Evolutionary conservation across 2,888 invertebrate species (phyloP).

Genomic region (Sphaerophoria taeniata): DNA sequence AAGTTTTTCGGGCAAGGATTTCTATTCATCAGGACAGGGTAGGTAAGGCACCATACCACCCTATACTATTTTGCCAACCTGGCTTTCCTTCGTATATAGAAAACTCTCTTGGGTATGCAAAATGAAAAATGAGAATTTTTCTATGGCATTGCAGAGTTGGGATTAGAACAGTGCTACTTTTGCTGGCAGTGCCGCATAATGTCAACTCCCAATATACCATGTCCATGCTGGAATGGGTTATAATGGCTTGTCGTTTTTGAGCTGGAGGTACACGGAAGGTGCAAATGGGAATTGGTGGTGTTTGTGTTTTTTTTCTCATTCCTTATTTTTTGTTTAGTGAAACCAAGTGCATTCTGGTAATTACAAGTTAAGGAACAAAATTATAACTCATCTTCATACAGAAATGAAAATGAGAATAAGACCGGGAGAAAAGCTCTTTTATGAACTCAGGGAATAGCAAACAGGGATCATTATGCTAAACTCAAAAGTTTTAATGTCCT

Average conservation of each 20-base stretch:
- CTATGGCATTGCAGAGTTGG: constrained; percentile 58
- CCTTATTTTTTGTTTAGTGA: constrained; percentile 15
- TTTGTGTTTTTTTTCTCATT: constrained; percentile 8
- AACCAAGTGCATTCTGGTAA: constrained; percentile 52
- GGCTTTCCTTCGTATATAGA: neutral
- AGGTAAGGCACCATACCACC: constrained; percentile 17
- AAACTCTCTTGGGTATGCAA: constrained; percentile 20
- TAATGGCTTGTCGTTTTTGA: constrained; percentile 3
- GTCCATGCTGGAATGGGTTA: constrained; percentile 11
- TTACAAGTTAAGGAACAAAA: constrained; percentile 51
- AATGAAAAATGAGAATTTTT: constrained; percentile 61
- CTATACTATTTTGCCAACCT: constrained; percentile 2
- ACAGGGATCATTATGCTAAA: constrained; percentile 30
- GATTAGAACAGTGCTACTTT: constrained; percentile 40
- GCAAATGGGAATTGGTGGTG: constrained; percentile 27
- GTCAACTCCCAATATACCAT: constrained; percentile 34
- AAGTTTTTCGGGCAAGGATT: constrained; percentile 69
- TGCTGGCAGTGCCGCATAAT: constrained; percentile 39
- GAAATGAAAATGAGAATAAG: constrained; percentile 49
- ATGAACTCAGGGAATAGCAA: constrained; percentile 2
- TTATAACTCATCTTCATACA: constrained; percentile 40
- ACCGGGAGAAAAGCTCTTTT: constrained; percentile 30
- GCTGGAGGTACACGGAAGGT: constrained; percentile 17
- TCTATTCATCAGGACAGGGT: constrained; percentile 44
- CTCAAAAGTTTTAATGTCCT: constrained; percentile 35